These are phyloP conservation scores for Corvus hawaiiensis DNA, from an alignment of 2,113 vertebrate genomes.

Conservation along the genomic window DNA sequence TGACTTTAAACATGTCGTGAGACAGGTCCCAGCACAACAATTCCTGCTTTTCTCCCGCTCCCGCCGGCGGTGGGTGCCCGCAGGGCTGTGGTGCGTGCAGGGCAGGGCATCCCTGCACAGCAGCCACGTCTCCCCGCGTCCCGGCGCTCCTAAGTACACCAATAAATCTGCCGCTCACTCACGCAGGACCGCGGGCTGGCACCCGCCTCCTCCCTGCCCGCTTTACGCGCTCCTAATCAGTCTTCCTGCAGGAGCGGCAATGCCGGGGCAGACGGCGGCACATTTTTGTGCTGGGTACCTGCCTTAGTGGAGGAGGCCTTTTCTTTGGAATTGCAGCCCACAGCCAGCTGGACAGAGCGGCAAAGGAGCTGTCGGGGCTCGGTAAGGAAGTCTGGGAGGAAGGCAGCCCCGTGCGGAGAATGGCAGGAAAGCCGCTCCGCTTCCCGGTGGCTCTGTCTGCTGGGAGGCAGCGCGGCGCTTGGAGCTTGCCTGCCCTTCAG, in stretches of 20 bases:
- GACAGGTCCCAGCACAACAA: neutral
- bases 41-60: neutral
- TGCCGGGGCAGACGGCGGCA: neutral
- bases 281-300: conserved; percentile 16
- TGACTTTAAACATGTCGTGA: neutral
- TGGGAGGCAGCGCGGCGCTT: conserved; percentile 72
- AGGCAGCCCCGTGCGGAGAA: conserved; percentile 76
- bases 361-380: conserved; percentile 19
- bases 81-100: neutral
- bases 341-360: conserved; percentile 2
- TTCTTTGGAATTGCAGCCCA: conserved; percentile 27
- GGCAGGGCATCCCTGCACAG: neutral
- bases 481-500: conserved; percentile 77
- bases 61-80: neutral
- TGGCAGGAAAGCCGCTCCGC: conserved; percentile 85
- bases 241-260: conserved; percentile 68
- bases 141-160: neutral
- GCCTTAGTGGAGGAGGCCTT: neutral
- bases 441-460: conserved; percentile 77
- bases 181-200: neutral
- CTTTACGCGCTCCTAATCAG: conserved; percentile 50
- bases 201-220: neutral
- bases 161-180: neutral
- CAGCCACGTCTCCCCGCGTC: neutral
- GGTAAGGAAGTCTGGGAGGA: conserved; percentile 71